A percentile compares a stretch with the other conserved stretches of the same genome.
Evolutionary conservation across 2,888 invertebrate genomes (phyloP).

Genomic region (Candidula unifasciata): DNA sequence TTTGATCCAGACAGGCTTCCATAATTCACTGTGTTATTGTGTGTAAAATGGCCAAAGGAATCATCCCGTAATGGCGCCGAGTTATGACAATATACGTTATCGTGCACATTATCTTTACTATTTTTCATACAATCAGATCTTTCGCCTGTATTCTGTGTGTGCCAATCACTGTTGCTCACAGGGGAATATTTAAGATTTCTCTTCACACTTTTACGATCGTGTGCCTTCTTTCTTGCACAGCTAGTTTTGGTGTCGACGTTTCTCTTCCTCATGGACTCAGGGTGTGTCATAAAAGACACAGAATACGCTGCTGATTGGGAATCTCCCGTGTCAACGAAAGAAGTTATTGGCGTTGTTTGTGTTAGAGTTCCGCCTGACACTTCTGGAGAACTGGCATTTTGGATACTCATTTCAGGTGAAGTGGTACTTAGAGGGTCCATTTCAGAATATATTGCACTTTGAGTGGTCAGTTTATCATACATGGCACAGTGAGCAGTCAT

Average conservation of each 20-base stretch:
- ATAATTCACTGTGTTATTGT: neutral
- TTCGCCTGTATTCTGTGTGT: neutral
- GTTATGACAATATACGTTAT: neutral
- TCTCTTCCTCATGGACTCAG: slow-evolving; percentile 4
- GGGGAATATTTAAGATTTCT: slow-evolving; percentile 17
- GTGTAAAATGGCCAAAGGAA: neutral
- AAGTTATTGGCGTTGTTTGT: slow-evolving; percentile 1
- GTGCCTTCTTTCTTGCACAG: neutral
- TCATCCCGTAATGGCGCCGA: neutral
- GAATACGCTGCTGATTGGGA: neutral
- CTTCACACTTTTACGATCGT: neutral
- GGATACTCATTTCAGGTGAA: no score
- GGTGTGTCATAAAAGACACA: neutral
- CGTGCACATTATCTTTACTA: neutral
- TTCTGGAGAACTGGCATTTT: neutral
- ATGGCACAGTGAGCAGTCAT: no score
- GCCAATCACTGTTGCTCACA: neutral
- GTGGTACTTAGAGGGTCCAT: no score
- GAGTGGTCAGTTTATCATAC: no score
- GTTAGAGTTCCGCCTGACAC: neutral
- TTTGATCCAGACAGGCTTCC: no score
- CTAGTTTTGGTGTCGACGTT: neutral
- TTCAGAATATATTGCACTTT: no score
- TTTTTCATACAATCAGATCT: neutral
- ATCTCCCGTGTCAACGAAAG: neutral